phyloP scores from a whole-genome alignment of 2,888 invertebrate genomes.

The Euphydryas editha region DNA sequence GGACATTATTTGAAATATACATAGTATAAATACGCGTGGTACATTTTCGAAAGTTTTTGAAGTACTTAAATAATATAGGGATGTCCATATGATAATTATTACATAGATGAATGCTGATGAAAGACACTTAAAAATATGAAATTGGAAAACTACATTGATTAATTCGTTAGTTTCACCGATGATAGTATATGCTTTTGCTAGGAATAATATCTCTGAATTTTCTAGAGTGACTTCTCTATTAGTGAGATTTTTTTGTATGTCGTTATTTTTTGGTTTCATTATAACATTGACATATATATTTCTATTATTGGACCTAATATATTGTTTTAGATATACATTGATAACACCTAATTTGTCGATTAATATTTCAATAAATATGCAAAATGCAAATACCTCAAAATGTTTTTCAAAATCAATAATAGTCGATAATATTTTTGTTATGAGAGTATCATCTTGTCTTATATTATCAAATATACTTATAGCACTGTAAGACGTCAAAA shows the following conservation, averaged over 20 bases:
- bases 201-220: slow-evolving; percentile 54
- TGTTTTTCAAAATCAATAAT: slow-evolving; percentile 48
- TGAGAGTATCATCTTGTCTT: not conserved
- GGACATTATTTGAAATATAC: slow-evolving; percentile 32
- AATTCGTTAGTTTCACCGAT: slow-evolving; percentile 56
- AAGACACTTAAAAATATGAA: slow-evolving; percentile 63
- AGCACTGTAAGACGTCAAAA: slow-evolving; percentile 41
- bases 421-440: slow-evolving; percentile 4
- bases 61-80: slow-evolving; percentile 53
- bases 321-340: slow-evolving; percentile 54
- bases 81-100: slow-evolving; percentile 62
- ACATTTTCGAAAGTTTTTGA: slow-evolving; percentile 42
- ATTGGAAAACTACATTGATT: slow-evolving; percentile 62
- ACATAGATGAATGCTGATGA: slow-evolving; percentile 60
- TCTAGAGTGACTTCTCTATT: slow-evolving; percentile 48
- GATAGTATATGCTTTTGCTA: slow-evolving; percentile 56
- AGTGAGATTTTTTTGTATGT: not conserved
- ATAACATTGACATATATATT: slow-evolving; percentile 32
- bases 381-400: slow-evolving; percentile 57
- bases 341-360: slow-evolving; percentile 53
- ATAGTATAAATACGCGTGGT: slow-evolving; percentile 42
- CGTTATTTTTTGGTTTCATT: not conserved
- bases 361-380: slow-evolving; percentile 54
- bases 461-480: not conserved
- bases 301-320: slow-evolving; percentile 48